Percentiles rank a stretch among this genome's conserved stretches.
Conservation (phyloP, 2,888 invertebrate genomes). For the Acleris cristana region DNA sequence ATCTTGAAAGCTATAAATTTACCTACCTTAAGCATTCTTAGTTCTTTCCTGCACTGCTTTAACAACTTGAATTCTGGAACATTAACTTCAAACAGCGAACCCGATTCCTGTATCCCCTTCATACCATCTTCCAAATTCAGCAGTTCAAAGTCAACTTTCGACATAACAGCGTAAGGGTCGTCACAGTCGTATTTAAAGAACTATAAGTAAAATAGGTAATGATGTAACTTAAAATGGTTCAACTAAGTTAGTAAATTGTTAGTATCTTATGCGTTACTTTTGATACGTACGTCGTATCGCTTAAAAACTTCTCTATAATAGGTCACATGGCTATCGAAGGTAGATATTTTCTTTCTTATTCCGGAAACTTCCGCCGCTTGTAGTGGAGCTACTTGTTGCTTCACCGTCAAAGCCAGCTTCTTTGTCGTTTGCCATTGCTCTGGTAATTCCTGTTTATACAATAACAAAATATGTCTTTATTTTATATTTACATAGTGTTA, state of each 20-base stretch:
- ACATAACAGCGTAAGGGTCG: constrained; percentile 89
- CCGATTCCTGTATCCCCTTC: constrained; percentile 93
- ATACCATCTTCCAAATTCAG: constrained; percentile 93
- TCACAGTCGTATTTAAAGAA: constrained; percentile 90
- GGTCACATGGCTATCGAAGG: constrained; percentile 92
- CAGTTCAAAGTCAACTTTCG: constrained; percentile 91
- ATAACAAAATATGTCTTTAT: constrained; percentile 38
- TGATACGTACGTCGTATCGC: constrained; percentile 81
- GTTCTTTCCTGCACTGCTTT: constrained; percentile 95
- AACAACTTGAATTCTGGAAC: constrained; percentile 97
- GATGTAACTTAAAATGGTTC: not conserved
- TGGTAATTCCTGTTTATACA: constrained; percentile 89
- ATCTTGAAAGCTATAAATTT: too few species aligned
- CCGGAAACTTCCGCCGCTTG: constrained; percentile 97
- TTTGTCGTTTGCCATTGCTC: constrained; percentile 98
- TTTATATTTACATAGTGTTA: too few species aligned
- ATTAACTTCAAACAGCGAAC: constrained; percentile 96
- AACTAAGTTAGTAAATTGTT: not conserved
- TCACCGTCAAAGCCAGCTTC: constrained; percentile 94
- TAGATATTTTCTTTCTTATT: constrained; percentile 92
- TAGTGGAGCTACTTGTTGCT: constrained; percentile 96
- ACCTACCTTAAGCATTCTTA: constrained; percentile 91
- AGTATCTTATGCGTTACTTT: not conserved
- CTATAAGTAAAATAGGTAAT: constrained; percentile 48
- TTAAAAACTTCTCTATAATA: constrained; percentile 95